Base-by-base conservation (phyloP, 2,113 vertebrate species). In the Bombycilla garrulus region DNA sequence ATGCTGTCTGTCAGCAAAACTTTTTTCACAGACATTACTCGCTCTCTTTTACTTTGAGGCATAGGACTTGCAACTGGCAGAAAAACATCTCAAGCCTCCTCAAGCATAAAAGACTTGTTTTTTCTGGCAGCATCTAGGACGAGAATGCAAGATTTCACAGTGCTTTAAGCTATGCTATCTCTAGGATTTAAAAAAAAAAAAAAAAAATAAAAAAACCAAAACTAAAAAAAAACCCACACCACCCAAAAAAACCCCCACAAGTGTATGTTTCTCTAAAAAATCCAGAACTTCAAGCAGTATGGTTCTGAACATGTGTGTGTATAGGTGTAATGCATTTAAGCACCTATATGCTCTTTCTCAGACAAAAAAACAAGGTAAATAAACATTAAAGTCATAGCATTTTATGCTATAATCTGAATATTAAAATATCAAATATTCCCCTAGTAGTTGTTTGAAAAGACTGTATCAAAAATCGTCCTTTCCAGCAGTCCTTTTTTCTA, bases 31-130 rank as follows among this genome's bases (percentile, higher is more conserved):
- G 91, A 61, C 89, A 38, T 87, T 89, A 69, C 61, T 93, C 93
- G 77, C 84, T 85, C 48, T 81, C 70, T 95, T 51, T 82, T 78
- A 83, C 86, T 88, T 88, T 29, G 69, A 92, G 86, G 90, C 92
- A 13, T 61, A 92, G 84, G 62, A 81, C 78, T 95, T 0, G 2
- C 81, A 85, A 90, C 94, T 72, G 86, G 93, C 91, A 93, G 85
- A 57, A 95, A 95, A 93, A 91, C 78, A 54, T 91, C 85, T 85
- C 53, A 6, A 93, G 66, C 83, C 92, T 94, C 56, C 80, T 95
- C 72, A 73, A 80, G 82, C 88, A 86, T 86, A 94, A 92, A 92
- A 93, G 47, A n/a, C 69, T 94, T 96, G 88, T 92, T 94, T 94
- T 92, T 90, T 26, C 96, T 96, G 93, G 94, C 94, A 95, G 57